Percentiles rank a stretch among this genome's conserved stretches.
phyloP scores from a whole-genome alignment of 2,888 invertebrate genomes.

The Onchidella celtica region DNA sequence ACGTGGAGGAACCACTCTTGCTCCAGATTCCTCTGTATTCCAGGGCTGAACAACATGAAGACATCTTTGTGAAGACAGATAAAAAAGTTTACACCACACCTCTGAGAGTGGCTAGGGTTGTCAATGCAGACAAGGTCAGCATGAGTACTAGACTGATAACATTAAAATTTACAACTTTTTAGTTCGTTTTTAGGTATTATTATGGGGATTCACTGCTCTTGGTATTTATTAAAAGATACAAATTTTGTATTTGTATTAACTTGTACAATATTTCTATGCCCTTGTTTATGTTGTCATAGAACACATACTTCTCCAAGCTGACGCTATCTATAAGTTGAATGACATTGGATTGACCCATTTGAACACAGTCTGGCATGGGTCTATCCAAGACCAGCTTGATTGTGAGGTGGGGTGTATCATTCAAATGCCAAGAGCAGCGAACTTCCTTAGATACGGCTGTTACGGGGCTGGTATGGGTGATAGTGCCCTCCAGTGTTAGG shows the following conservation, averaged over 20 bases:
- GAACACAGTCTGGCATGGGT: conserved; percentile 51
- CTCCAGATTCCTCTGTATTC: conserved; percentile 57
- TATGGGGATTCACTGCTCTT: too few relatives aligned
- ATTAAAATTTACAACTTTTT: too few relatives aligned
- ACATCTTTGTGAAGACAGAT: conserved; percentile 58
- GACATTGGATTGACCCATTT: conserved; percentile 50
- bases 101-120: conserved; percentile 1
- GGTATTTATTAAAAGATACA: too few relatives aligned
- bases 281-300: conserved; percentile 42
- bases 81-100: conserved; percentile 36
- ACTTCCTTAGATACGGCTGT: too few relatives aligned
- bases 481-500: too few relatives aligned
- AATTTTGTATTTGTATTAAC: too few relatives aligned
- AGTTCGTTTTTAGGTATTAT: too few relatives aligned
- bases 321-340: conserved; percentile 43
- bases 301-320: conserved; percentile 52
- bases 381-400: conserved; percentile 54
- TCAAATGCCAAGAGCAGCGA: too few relatives aligned
- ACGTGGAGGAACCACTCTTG: conserved; percentile 50
- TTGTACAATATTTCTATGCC: too few relatives aligned
- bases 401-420: conserved; percentile 56
- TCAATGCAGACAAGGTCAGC: neutral
- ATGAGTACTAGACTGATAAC: neutral
- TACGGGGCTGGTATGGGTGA: too few relatives aligned
- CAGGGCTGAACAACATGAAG: conserved; percentile 56